These are phyloP conservation scores for Epinotia nisella DNA, from an alignment of 2,888 invertebrate genomes.

Conservation along the genomic window DNA sequence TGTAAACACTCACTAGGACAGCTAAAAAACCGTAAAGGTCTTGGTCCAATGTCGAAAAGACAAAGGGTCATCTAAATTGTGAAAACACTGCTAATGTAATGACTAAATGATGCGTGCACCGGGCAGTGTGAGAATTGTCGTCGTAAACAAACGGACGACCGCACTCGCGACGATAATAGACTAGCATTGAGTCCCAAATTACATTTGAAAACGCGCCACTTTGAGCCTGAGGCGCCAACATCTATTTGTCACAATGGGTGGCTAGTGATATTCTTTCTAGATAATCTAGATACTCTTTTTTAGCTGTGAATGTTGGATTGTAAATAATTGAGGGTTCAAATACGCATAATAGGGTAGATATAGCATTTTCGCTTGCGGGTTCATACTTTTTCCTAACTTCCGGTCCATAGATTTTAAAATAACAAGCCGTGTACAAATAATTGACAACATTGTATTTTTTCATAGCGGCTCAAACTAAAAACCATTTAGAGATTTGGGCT, in stretches of 20 bases:
- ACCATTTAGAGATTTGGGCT: too few relatives aligned
- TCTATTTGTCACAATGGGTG: conserved; percentile 21
- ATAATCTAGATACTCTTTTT: neutral
- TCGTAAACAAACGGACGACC: conserved; percentile 45
- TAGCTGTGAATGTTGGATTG: neutral
- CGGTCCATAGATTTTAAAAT: too few relatives aligned
- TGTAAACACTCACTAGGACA: neutral
- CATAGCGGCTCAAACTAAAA: too few relatives aligned
- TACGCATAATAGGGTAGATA: too few relatives aligned
- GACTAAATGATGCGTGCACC: conserved; percentile 30
- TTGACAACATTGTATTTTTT: too few relatives aligned
- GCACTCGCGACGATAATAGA: conserved; percentile 63
- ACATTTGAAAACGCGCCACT: conserved; percentile 51
- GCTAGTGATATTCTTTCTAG: conserved; percentile 10
- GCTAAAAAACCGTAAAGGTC: conserved; percentile 1
- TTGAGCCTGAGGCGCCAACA: conserved; percentile 31
- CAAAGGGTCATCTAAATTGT: conserved; percentile 7
- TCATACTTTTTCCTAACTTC: too few relatives aligned
- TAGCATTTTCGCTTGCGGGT: too few relatives aligned
- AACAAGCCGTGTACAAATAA: too few relatives aligned
- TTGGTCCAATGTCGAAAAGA: conserved; percentile 23
- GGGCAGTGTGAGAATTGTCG: conserved; percentile 34
- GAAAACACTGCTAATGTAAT: conserved; percentile 37
- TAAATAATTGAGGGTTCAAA: too few relatives aligned
- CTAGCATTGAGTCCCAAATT: conserved; percentile 63